These are phyloP conservation scores for Paramormyrops hopkinsi DNA, from an alignment of 2,797 vertebrate species.

Conservation along the genomic window DNA sequence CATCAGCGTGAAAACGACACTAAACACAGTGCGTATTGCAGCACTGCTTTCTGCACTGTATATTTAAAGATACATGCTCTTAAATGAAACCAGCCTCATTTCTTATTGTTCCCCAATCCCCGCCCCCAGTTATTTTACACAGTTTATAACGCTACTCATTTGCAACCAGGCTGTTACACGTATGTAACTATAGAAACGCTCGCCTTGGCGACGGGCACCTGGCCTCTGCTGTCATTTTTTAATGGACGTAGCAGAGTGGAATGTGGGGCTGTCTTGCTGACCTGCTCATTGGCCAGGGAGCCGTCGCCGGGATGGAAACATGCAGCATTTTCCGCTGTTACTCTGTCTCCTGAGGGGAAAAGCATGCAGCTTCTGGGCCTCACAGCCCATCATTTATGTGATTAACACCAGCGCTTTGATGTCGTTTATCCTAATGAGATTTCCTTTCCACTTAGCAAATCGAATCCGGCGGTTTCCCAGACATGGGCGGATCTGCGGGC, in stretches of 20 bases:
- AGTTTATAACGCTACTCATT: neutral
- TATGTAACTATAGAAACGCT: neutral
- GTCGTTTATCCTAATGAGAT: neutral
- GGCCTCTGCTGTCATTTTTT: neutral
- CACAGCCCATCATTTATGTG: neutral
- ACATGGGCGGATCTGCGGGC: neutral
- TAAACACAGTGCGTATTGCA: too few relatives aligned
- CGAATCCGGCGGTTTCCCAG: neutral
- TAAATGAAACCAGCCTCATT: neutral
- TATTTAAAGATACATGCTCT: neutral
- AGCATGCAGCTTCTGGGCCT: too few relatives aligned
- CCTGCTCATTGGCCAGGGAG: neutral
- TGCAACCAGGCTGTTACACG: neutral
- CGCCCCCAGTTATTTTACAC: neutral
- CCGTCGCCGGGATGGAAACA: neutral
- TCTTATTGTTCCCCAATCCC: neutral
- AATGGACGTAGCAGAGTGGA: neutral
- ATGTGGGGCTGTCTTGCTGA: neutral
- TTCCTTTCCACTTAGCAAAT: neutral
- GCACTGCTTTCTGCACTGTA: neutral
- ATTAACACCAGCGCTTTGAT: constrained; percentile 2
- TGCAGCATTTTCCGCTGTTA: neutral
- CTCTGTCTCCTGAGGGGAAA: neutral
- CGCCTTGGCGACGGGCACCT: neutral
- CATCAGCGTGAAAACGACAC: neutral